A percentile compares a stretch with the other conserved stretches of the same genome.
These are phyloP conservation scores for Peromyscus californicus DNA, from an alignment of 2,113 vertebrate genomes.

Conservation along the genomic window DNA sequence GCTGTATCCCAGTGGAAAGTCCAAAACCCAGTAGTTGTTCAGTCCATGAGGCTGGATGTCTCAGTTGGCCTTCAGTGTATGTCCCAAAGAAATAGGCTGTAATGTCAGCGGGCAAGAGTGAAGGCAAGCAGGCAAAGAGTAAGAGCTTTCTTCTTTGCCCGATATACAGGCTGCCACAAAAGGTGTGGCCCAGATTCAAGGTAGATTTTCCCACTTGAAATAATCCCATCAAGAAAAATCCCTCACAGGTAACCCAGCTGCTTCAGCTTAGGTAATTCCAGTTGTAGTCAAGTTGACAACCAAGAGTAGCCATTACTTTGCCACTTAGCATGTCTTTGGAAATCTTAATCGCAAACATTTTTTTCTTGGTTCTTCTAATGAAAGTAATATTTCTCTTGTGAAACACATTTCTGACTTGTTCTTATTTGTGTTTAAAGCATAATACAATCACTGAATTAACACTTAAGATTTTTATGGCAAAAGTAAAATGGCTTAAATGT, in stretches of 20 bases:
- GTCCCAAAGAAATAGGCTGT: not conserved
- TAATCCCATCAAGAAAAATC: not conserved
- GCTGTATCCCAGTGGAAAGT: not conserved
- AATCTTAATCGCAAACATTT: not conserved
- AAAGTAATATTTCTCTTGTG: slow-evolving; percentile 29
- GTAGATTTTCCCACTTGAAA: not conserved
- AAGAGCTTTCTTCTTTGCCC: not conserved
- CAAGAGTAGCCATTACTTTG: not conserved
- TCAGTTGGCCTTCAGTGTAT: not conserved
- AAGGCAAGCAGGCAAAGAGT: not conserved
- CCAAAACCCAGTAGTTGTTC: not conserved
- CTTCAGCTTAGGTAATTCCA: not conserved
- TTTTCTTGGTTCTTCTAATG: not conserved
- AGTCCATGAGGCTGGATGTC: not conserved
- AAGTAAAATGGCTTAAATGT: not conserved
- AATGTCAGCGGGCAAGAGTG: not conserved
- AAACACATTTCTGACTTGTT: not conserved
- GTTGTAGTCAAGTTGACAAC: not conserved
- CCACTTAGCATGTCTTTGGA: not conserved
- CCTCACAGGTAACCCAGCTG: not conserved
- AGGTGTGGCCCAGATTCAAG: not conserved
- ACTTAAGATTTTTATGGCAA: not conserved
- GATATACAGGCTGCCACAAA: not conserved
- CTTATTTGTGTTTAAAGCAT: not conserved
- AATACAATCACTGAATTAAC: not conserved